Evolutionary conservation across 2,888 invertebrate species (phyloP), one percentile per base, ranked within the genome.

Genomic region (Euproctis similis): DNA sequence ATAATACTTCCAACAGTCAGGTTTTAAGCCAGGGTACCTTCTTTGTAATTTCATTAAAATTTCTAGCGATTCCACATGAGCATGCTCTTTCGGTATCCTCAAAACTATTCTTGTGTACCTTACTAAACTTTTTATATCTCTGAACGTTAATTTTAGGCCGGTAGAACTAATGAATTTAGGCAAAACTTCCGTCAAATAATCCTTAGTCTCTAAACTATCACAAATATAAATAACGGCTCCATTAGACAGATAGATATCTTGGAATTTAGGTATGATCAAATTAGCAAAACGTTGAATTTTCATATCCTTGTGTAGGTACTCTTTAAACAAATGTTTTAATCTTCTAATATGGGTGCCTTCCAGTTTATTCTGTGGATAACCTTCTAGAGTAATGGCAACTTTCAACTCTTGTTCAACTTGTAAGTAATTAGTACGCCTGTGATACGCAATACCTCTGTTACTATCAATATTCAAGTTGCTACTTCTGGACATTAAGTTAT

Each of bases 201-300:
- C 78, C 39, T 69, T 81, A 2, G 78, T 78, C 50, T 82, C 81
- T 25, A 82, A 49, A 56, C 78, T 76, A 45, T 82, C 80, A 59
- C 81, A 81, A 12, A 82, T 63, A 32, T 81, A 82, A 18, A 82
- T 76, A 11, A 82, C 71, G 34, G 82, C 82, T 1, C 82, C 81
- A 18, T 82, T 82, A 0, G 81, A 80, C 2, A 81, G 31, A 26
- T 77, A 82, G 10, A 80, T 63, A 17, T 82, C 82, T 54, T 77
- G 77, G 28, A 81, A 81, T 51, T 71, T 76, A 0, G 81, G 82
- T 24, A 78, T 70, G 1, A 80, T 78, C 17, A 76, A 41, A 39
- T 76, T 73, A 0, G 62, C 33, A 35, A 82, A 82, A 0, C 70
- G 55, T 40, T 75, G 74, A 30, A 62, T 50, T 29, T 80, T 81